Conservation (phyloP, 2,888 invertebrate genomes). For the Sesamia inferens region DNA sequence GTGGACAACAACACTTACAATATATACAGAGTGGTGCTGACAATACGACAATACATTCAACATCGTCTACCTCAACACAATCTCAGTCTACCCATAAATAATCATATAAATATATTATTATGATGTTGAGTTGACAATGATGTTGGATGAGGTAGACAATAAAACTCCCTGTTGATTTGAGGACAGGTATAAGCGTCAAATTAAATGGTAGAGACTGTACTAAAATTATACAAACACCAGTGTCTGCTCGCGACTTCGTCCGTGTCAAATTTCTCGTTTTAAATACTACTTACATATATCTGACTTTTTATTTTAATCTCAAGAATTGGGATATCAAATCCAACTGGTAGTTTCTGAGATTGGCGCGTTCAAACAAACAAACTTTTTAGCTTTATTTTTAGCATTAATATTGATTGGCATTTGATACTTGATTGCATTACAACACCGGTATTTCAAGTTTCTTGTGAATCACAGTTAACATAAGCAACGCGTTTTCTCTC, state of each 20-base stretch:
- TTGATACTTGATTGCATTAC: constrained; percentile 26
- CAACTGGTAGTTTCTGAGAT: background rate
- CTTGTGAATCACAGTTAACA: constrained; percentile 44
- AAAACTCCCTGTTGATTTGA: constrained; percentile 25
- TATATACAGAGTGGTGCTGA: too few species aligned
- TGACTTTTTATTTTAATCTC: background rate
- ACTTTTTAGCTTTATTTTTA: background rate
- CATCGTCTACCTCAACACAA: too few species aligned
- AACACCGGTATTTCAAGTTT: constrained; percentile 35
- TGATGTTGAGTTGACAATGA: too few species aligned
- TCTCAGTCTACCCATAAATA: too few species aligned
- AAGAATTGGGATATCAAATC: background rate
- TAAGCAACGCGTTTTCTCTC: constrained; percentile 29
- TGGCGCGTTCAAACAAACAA: background rate
- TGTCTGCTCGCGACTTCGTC: background rate
- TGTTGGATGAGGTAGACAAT: constrained; percentile 28
- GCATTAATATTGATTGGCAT: background rate
- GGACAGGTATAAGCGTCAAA: constrained; percentile 3
- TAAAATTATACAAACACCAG: background rate
- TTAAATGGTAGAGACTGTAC: background rate
- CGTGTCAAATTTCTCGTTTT: background rate
- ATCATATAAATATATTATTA: too few species aligned
- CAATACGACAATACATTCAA: too few species aligned
- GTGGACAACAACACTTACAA: constrained; percentile 20
- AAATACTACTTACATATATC: background rate